Base-by-base conservation (phyloP, 2,113 vertebrate genomes). In the Carettochelys insculpta region DNA sequence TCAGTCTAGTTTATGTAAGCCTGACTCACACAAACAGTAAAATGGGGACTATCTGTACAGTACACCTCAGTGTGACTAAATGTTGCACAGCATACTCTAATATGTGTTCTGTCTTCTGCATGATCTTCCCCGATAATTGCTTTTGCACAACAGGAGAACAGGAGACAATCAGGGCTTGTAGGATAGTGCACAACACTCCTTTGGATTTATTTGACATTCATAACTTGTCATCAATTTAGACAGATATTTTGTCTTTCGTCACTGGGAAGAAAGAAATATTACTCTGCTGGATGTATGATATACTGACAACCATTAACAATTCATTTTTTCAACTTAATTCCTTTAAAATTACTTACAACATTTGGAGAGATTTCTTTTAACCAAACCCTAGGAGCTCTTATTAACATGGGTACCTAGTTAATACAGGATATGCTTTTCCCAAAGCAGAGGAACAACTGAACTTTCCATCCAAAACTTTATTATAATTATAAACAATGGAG, bases 151-250 rank as follows among this genome's bases (percentile, higher is more conserved):
- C 54, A 93, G 31, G 8, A 34, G 29, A 24, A 80, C 80, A 93
- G 92, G 87, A 90, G 76, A 85, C 82, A 82, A n/a, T 79, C 45
- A 89, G 14, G 61, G 79, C 5, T 3, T 85, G 80, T 84, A 48
- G 45, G 93, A 91, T 94, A 92, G 89, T 87, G 88, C 47, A 48
- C 82, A 31, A 31, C 41, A 52, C 89, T 81, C 43, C 90, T 85
- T 29, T 76, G 83, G 68, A 48, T 38, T 71, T 82, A 96, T 92
- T 97, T 94, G 85, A 77, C 92, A 96, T 96, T 93, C 83, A 93
- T 75, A 94, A 89, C 5, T 58, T 89, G 78, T 86, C 65, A 92
- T 0, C 4, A 90, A 87, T 1, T 12, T 61, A 93, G 82, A 13
- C 45, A 83, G 1, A 0, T 41, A 61, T 51, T 78, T 34, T 94